phyloP scores from a whole-genome alignment of 2,113 vertebrate genomes.

The Carettochelys insculpta region DNA sequence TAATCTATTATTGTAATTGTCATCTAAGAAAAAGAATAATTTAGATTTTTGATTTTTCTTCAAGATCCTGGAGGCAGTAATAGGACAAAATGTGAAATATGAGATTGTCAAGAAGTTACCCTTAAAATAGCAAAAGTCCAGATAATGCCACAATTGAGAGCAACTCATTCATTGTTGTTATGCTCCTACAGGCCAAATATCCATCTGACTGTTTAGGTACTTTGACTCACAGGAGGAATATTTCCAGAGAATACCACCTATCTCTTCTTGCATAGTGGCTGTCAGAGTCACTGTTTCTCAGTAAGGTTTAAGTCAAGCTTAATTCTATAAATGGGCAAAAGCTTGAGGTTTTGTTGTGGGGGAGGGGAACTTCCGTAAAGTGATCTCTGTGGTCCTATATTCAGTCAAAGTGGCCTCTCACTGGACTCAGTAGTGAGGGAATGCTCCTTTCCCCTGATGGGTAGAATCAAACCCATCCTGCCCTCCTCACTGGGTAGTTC shows the following conservation, averaged over 20 bases:
- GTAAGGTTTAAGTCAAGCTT: neutral
- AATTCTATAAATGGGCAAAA: neutral
- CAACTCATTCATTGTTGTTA: neutral
- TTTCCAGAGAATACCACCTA: neutral
- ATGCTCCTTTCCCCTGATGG: neutral
- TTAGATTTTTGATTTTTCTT: slow-evolving; percentile 47
- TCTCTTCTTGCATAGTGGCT: neutral
- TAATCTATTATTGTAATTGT: slow-evolving; percentile 59
- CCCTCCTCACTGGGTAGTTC: neutral
- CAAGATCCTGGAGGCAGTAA: neutral
- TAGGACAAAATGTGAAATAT: slow-evolving; percentile 19
- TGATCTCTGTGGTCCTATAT: neutral
- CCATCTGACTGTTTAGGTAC: neutral
- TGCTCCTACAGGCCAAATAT: neutral
- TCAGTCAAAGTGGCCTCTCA: neutral
- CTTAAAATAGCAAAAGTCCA: neutral
- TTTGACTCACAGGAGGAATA: neutral
- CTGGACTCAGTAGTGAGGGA: neutral
- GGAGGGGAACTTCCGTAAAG: neutral
- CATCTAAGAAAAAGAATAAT: slow-evolving; percentile 44
- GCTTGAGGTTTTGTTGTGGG: neutral
- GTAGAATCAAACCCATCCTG: neutral
- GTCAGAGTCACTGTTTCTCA: neutral
- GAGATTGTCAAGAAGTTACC: slow-evolving; percentile 3
- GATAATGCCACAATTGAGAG: neutral